Base-by-base conservation (phyloP, 1,140 invertebrate genomes). In the Tetranychus cinnabarinus region DNA sequence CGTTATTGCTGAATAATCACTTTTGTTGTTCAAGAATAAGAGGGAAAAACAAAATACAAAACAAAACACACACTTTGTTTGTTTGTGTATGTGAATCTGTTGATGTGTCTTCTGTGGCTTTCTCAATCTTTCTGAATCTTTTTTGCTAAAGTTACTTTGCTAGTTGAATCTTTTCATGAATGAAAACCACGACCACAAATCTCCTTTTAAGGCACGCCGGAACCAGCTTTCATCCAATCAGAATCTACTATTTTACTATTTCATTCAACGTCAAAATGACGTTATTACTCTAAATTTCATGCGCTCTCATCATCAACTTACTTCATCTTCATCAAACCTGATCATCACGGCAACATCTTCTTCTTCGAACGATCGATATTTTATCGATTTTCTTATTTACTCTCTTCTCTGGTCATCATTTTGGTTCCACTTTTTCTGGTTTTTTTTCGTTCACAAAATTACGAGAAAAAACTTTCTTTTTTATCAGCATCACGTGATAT, bases 261-360 rank as follows among this genome's bases (percentile, higher is more conserved):
- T 37, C 42, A 58, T 58, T 58, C 42, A 42, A 46, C 57, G 57
- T 58, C 57, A 58, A 58, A 58, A 58, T 58, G 36, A 58, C 57
- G 57, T 58, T 58, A 13, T 15, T 58, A 52, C 50, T n/a, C 31
- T 23, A 31, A n/a, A 8, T 52, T 8, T 52, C 50, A 31, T 33
- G 31, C 50, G n/a, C 50, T 52, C 31, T 52, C 23, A 23, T 23
- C 23, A 23, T 23, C 23, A 23, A 23, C 23, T 23, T 0, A 23
- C 23, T 23, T 23, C 23, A 23, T 23, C 23, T 23, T 23, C 23
- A 23, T 23, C 23, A 23, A 23, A 23, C 23, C 23, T 23, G 23
- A 23, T 23, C 23, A 23, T 23, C 23, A 23, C 23, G 23, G 23
- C 23, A 23, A 23, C 23, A 23, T 23, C 23, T 23, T 23, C 23